A percentile compares a stretch with the other conserved stretches of the same genome.
Evolutionary conservation across 1,140 invertebrate genomes (phyloP).

Genomic region (Zaprionus ghesquierei): DNA sequence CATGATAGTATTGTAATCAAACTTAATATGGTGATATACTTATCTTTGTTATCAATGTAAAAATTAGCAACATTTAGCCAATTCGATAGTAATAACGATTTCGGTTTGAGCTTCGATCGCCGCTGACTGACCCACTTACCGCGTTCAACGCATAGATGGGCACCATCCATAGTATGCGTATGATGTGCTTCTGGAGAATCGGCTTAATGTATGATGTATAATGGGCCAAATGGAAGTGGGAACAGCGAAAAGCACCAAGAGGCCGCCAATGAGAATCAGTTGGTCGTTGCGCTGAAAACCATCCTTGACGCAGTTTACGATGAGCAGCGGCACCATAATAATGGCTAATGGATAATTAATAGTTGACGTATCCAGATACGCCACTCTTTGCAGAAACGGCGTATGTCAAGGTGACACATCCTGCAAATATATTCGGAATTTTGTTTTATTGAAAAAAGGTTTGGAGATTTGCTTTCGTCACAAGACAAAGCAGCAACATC

Average conservation of each 20-base stretch:
- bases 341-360: constrained; percentile 91
- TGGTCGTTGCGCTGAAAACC: constrained; percentile 89
- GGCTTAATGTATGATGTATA: constrained; percentile 97
- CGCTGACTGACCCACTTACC: constrained; percentile 85
- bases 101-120: constrained; percentile 7
- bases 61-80: background rate
- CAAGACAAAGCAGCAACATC: constrained; percentile 31
- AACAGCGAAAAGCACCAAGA: constrained; percentile 94
- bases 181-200: constrained; percentile 96
- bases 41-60: background rate
- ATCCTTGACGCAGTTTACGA: constrained; percentile 89
- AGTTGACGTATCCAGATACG: constrained; percentile 94
- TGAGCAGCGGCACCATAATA: constrained; percentile 91
- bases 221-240: constrained; percentile 98
- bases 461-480: constrained; percentile 52
- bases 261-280: constrained; percentile 92
- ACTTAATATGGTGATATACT: background rate
- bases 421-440: constrained; percentile 19
- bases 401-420: constrained; percentile 66
- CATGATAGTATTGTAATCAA: background rate
- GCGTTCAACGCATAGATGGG: constrained; percentile 98
- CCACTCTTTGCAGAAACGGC: constrained; percentile 88
- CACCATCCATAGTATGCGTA: constrained; percentile 99
- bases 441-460: constrained; percentile 1
- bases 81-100: background rate